phyloP scores from a whole-genome alignment of 1,140 invertebrate species.

The Lasioglossum baleicum region DNA sequence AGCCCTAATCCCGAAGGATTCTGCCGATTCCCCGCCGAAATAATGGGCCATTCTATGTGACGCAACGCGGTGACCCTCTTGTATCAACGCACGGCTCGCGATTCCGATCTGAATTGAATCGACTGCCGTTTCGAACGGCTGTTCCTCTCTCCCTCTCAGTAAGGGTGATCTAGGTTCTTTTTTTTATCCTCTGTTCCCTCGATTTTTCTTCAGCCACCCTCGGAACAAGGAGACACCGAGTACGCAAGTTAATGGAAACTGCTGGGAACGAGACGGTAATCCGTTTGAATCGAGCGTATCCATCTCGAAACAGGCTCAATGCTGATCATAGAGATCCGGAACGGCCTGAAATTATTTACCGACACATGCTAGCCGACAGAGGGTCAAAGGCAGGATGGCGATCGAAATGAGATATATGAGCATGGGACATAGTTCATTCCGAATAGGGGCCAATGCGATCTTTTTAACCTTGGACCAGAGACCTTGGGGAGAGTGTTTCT shows the following conservation, averaged over 20 bases:
- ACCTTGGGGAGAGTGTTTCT: no score
- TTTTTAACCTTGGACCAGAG: neutral
- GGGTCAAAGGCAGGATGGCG: neutral
- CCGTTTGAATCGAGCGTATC: constrained; percentile 39
- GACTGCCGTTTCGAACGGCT: neutral
- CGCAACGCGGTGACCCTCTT: constrained; percentile 23
- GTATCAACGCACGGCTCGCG: constrained; percentile 34
- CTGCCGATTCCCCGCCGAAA: constrained; percentile 44
- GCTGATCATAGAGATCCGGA: constrained; percentile 12
- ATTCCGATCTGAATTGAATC: constrained; percentile 59
- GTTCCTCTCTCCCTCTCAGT: no score
- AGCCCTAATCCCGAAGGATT: constrained; percentile 46
- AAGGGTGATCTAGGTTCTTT: neutral
- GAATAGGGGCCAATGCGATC: neutral
- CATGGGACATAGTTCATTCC: neutral
- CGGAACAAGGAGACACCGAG: neutral
- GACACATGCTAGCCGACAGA: neutral
- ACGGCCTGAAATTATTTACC: constrained; percentile 16
- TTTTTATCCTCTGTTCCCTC: neutral
- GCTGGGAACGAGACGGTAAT: constrained; percentile 34
- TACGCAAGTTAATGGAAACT: constrained; percentile 55
- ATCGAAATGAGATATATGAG: neutral
- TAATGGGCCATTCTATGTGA: constrained; percentile 48
- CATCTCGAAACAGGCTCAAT: constrained; percentile 5
- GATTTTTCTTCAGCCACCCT: neutral